phyloP scores from a whole-genome alignment of 2,888 invertebrate species.

The Molorchus minor region DNA sequence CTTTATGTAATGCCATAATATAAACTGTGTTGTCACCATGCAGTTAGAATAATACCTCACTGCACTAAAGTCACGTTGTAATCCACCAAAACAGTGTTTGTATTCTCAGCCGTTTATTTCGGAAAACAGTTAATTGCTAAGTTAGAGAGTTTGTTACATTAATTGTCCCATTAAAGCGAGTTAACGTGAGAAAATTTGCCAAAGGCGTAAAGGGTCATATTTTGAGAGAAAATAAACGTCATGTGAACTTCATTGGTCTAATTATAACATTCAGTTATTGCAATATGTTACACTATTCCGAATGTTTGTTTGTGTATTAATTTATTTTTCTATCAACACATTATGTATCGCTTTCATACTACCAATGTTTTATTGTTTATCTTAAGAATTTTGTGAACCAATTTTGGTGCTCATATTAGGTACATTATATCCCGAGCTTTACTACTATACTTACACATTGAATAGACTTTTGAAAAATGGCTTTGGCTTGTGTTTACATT shows the following conservation, averaged over 20 bases:
- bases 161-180: background rate
- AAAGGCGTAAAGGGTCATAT: background rate
- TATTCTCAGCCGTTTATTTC: conserved; percentile 18
- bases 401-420: too few relatives aligned
- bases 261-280: background rate
- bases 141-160: conserved; percentile 4
- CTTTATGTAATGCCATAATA: background rate
- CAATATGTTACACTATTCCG: too few relatives aligned
- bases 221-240: background rate
- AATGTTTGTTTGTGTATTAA: too few relatives aligned
- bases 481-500: too few relatives aligned
- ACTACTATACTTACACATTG: too few relatives aligned
- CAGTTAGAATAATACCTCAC: conserved; percentile 6
- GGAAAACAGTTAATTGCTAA: conserved; percentile 17
- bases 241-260: background rate
- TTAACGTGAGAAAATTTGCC: background rate
- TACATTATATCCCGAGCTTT: too few relatives aligned
- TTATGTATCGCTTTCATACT: too few relatives aligned
- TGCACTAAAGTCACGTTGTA: conserved; percentile 11
- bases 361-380: too few relatives aligned
- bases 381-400: too few relatives aligned
- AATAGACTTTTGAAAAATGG: too few relatives aligned
- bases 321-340: too few relatives aligned
- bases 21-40: conserved; percentile 7
- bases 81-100: conserved; percentile 9